Evolutionary conservation across 2,113 vertebrate species (phyloP).

Genomic region (Indicator maculatus): DNA sequence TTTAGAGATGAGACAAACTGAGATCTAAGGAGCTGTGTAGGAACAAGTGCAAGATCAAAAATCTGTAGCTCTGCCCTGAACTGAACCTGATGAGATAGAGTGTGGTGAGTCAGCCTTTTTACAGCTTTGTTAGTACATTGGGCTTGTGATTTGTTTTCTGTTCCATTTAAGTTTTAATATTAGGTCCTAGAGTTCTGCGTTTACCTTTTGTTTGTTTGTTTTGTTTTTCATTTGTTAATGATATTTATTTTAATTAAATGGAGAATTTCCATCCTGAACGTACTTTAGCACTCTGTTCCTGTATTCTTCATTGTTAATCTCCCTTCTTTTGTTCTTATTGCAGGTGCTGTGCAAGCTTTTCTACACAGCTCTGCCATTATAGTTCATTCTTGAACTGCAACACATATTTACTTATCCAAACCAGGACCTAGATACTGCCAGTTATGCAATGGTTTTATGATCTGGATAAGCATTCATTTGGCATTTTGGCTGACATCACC

Average conservation of each 20-base stretch:
- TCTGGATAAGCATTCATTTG: constrained; percentile 34
- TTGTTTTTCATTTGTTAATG: not conserved
- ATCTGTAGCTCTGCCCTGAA: not conserved
- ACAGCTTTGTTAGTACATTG: not conserved
- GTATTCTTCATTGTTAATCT: constrained; percentile 36
- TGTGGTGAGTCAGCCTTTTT: not conserved
- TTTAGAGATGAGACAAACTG: not conserved
- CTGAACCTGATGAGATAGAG: not conserved
- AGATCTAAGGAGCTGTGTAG: not conserved
- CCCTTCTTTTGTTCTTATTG: constrained; percentile 62
- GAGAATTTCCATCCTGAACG: not conserved
- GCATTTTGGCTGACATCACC: constrained; percentile 37
- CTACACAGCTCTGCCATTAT: constrained; percentile 56
- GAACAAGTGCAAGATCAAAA: not conserved
- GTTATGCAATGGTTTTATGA: constrained; percentile 30
- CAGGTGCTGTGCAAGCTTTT: constrained; percentile 60
- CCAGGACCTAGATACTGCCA: constrained; percentile 37
- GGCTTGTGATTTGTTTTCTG: not conserved
- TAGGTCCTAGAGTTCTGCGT: not conserved
- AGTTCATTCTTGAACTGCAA: constrained; percentile 55
- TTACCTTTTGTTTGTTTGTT: not conserved
- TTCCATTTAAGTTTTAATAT: not conserved
- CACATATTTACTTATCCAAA: constrained; percentile 28
- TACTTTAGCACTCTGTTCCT: not conserved
- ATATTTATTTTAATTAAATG: not conserved